A percentile compares a stretch with the other conserved stretches of the same genome.
Evolutionary conservation across 2,797 vertebrate species (phyloP).

Genomic region (Ispidina picta): DNA sequence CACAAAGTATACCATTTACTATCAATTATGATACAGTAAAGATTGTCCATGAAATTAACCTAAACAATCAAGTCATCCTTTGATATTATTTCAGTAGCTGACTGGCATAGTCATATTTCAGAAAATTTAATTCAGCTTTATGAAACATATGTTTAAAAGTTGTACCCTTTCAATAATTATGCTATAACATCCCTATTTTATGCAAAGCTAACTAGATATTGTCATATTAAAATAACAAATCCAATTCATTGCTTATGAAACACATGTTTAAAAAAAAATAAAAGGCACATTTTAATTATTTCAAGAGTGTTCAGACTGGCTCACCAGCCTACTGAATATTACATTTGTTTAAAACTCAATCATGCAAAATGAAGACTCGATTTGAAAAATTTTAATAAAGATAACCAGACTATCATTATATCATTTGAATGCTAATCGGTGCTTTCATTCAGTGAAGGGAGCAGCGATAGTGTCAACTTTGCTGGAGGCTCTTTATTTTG

Average conservation of each 20-base stretch:
- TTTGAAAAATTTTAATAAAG: conserved; percentile 99
- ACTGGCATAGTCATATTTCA: conserved; percentile 88
- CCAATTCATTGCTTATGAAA: conserved; percentile 99
- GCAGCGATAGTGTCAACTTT: conserved; percentile 94
- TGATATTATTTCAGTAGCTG: conserved; percentile 87
- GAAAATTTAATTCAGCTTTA: conserved; percentile 95
- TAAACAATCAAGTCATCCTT: conserved; percentile 75
- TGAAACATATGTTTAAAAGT: conserved; percentile 98
- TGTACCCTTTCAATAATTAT: conserved; percentile 99
- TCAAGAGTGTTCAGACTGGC: conserved; percentile 85
- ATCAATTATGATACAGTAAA: conserved; percentile 35
- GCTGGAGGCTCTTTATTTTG: conserved; percentile 98
- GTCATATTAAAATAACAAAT: conserved; percentile 98
- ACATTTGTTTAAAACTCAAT: conserved; percentile 99
- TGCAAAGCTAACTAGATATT: conserved; percentile 97
- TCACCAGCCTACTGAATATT: conserved; percentile 92
- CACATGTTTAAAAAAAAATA: conserved; percentile 91
- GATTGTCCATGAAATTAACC: conserved; percentile 43
- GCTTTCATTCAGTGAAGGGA: conserved; percentile 90
- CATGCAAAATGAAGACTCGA: conserved; percentile 99
- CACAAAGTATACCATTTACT: conserved; percentile 1
- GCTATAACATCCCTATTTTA: conserved; percentile 92
- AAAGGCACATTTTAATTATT: conserved; percentile 98
- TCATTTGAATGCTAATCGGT: conserved; percentile 99
- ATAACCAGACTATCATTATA: conserved; percentile 99